Evolutionary conservation across 2,113 vertebrate genomes (phyloP).

Genomic region (Chunga burmeisteri): DNA sequence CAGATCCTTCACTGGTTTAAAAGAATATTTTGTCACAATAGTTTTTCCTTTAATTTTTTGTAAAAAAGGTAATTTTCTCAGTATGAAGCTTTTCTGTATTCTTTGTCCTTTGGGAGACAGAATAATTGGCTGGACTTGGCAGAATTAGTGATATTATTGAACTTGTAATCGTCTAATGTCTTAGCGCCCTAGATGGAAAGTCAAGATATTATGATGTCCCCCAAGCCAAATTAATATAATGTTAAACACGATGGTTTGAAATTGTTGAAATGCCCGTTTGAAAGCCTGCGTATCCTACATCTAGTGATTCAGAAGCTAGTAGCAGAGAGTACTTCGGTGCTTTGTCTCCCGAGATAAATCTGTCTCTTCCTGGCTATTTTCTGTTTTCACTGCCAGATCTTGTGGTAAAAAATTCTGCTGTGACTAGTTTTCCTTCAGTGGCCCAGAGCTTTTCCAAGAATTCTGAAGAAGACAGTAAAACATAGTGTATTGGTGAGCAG

Average conservation of each 20-base stretch:
- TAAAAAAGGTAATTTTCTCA: not conserved
- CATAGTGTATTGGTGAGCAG: not conserved
- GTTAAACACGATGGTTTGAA: not conserved
- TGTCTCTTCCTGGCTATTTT: not conserved
- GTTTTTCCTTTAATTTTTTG: not conserved
- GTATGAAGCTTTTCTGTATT: not conserved
- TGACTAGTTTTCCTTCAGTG: not conserved
- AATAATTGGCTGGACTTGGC: constrained; percentile 29
- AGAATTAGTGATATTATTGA: constrained; percentile 46
- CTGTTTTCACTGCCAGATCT: not conserved
- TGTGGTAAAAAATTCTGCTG: not conserved
- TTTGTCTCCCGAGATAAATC: not conserved
- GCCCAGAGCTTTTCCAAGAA: not conserved
- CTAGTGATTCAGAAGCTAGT: not conserved
- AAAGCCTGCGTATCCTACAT: not conserved
- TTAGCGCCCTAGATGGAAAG: constrained; percentile 27
- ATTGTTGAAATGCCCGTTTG: not conserved
- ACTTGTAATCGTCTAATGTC: constrained; percentile 28
- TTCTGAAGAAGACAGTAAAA: not conserved
- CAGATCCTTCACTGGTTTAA: not conserved
- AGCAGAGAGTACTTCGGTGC: not conserved
- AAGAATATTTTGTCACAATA: not conserved
- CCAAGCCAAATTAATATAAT: constrained; percentile 21
- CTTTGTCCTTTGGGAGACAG: constrained; percentile 12
- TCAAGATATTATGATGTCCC: constrained; percentile 45